phyloP scores from a whole-genome alignment of 1,140 invertebrate genomes.

The Radopholus similis region DNA sequence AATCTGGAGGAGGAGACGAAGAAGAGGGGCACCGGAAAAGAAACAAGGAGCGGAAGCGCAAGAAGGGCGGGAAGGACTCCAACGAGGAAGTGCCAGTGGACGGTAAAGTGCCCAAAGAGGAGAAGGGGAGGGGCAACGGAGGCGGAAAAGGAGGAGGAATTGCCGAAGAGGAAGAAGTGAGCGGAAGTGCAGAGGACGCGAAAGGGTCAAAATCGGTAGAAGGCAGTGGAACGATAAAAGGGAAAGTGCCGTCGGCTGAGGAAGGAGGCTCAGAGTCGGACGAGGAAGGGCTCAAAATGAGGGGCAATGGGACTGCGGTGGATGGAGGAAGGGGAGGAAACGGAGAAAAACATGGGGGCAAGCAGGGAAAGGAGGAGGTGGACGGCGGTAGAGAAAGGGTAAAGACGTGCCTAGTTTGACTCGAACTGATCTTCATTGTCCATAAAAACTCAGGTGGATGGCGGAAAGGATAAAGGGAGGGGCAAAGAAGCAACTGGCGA shows the following conservation, averaged over 20 bases:
- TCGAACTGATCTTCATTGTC: too few species aligned
- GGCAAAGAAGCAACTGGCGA: slow-evolving; percentile 1
- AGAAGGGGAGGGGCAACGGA: not conserved
- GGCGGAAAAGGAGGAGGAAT: slow-evolving; percentile 11
- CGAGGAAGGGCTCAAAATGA: not conserved
- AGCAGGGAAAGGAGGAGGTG: not conserved
- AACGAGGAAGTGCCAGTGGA: not conserved
- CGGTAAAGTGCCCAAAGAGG: not conserved
- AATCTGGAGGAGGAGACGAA: not conserved
- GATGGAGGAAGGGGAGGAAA: not conserved
- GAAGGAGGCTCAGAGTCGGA: not conserved
- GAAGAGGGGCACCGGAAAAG: not conserved
- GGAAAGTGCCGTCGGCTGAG: not conserved
- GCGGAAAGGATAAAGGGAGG: slow-evolving; percentile 1
- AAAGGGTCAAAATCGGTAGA: not conserved
- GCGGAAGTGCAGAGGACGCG: not conserved
- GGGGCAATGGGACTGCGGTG: not conserved
- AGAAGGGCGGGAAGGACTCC: not conserved
- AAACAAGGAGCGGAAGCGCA: not conserved
- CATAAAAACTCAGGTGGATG: not conserved
- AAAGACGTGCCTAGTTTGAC: too few species aligned
- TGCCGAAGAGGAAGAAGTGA: not conserved
- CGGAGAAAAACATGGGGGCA: not conserved
- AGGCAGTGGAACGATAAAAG: not conserved
- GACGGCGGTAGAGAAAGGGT: not conserved